Base-by-base conservation (phyloP, 2,888 invertebrate species). In the Lasioglossum vierecki region DNA sequence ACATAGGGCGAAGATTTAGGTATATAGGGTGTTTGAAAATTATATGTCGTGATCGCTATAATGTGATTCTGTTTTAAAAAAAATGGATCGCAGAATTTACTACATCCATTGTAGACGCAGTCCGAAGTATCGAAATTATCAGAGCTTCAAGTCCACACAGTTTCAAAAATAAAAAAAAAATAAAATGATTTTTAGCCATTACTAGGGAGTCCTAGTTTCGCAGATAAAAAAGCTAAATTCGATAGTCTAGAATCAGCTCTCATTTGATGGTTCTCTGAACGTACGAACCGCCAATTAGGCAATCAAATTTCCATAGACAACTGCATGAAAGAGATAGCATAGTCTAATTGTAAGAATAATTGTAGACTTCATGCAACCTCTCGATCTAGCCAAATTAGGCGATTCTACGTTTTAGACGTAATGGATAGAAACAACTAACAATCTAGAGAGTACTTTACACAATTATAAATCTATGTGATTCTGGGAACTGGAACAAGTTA, bases 251-350 rank as follows among this genome's bases (percentile, higher is more conserved):
- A 41, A 39, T 30, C 49, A 41, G 41, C 41, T 44, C 68, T 63
- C 30, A 60, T 35, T 53, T 79, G 49, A 49, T 41, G 79, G 35
- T 79, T 72, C 57, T 63, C 79, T 63, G 22, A 18, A 22, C 8
- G 66, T 30, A 49, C 22, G 4, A 77, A 57, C 18, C 15, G 30
- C 4, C 13, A 57, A 71, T 71, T 78, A 57, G 9, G 22, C n/a
- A 71, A n/a, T 57, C 22, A 15, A 8, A 2, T 26, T 18, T 44
- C 44, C 44, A 30, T 60, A 30, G 30, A 44, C 63, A 26, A n/a
- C 46, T 22, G 63, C 60, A 63, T 41, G 76, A 11, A 63, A 46
- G 13, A 13, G 30, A 72, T 72, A 72, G 18, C 46, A 18, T 49
- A 49, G 26, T 15, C 18, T 49, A n/a, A 60, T 60, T 60, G 18